These are phyloP conservation scores for Lepilemur septentrionalis DNA, from an alignment of 2,797 vertebrate species.

Conservation along the genomic window DNA sequence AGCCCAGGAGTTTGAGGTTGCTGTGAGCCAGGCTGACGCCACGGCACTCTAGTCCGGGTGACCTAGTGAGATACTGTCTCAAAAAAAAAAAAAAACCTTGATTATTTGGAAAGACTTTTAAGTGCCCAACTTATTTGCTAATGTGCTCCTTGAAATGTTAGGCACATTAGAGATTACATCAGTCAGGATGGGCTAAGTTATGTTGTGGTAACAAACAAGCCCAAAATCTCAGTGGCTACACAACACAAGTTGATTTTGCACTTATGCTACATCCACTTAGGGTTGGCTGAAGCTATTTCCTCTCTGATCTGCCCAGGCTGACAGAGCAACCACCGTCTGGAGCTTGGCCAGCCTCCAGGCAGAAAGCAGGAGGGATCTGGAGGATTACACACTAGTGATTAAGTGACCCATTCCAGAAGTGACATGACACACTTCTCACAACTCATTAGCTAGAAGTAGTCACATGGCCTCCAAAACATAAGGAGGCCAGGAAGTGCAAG, in stretches of 20 bases:
- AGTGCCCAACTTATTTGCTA: neutral
- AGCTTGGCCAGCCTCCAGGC: neutral
- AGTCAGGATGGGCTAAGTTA: neutral
- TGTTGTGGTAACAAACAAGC: neutral
- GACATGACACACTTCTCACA: neutral
- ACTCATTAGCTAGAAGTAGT: neutral
- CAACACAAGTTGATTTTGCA: neutral
- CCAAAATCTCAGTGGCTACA: neutral
- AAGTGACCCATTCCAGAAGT: neutral
- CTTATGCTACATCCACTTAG: neutral
- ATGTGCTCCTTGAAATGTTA: neutral
- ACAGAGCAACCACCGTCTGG: neutral
- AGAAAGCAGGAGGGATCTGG: neutral
- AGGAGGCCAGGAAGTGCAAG: neutral
- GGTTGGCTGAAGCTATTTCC: neutral
- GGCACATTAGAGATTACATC: neutral
- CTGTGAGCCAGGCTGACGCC: no score
- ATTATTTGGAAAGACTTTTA: neutral
- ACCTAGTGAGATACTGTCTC: no score
- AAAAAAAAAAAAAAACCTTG: neutral
- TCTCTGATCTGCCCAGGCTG: neutral
- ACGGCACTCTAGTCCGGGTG: no score
- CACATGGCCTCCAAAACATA: neutral
- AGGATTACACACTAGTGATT: neutral
- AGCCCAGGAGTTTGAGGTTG: no score